Base-by-base conservation (phyloP, 2,113 vertebrate species). In the Tachuris rubrigastra region DNA sequence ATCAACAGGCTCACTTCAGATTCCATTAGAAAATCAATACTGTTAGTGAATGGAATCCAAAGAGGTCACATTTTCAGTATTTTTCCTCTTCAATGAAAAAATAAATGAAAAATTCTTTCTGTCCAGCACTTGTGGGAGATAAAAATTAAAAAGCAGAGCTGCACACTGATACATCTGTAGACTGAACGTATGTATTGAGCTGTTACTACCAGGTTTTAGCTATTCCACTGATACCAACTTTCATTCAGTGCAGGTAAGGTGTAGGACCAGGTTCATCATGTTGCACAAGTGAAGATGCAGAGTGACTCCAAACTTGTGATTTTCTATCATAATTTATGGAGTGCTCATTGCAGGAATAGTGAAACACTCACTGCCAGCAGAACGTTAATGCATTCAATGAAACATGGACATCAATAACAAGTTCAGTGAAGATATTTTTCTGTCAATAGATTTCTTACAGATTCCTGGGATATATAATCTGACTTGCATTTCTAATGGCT, bases 21-120 rank as follows among this genome's bases (percentile, higher is more conserved):
- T 91, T 96, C 62, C 87, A 96, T 97, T 97, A 91, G 93, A 77
- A 96, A 96, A 97, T 97, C 80, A 75, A 97, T 98, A 93, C 55
- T 73, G 47, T 85, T 93, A 92, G 93, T 91, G 92, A 97, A 97
- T 76, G 87, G 82, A 97, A 86, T 96, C 77, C 93, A 82, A 92
- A 94, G 27, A 94, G 46, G 56, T 94, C 86, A 94, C 90, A 92
- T 93, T 69, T 92, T 77, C 47, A 60, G 73, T 73, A 93, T 96
- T 93, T 85, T 91, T 95, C 63, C 83, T 85, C 65, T 87, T 47
- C 87, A 81, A 9, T 86, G 79, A 97, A 86, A 87, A 87, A 22
- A 93, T 94, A 86, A 89, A 86, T 96, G 84, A 81, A 85, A 94
- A 85, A 47, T 86, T 87, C 74, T 82, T 97, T 87, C 72, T 89